A percentile compares a stretch with the other conserved stretches of the same genome.
phyloP scores from a whole-genome alignment of 2,888 invertebrate genomes.

The Nyleta sp. region DNA sequence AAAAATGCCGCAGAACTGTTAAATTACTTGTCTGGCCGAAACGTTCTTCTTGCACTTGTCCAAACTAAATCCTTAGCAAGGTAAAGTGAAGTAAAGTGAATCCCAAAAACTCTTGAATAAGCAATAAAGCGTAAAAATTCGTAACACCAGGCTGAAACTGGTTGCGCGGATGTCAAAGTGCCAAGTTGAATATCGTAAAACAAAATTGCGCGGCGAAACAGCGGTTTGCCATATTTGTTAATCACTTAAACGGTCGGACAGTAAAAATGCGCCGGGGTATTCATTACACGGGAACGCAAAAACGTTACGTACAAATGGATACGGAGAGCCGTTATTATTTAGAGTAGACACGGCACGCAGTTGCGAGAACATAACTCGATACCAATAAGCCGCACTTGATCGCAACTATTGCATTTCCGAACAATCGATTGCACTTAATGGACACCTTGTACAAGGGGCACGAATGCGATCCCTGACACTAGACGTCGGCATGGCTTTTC shows the following conservation, averaged over 20 bases:
- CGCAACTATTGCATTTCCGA: constrained; percentile 43
- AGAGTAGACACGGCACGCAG: constrained; percentile 39
- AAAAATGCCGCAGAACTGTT: too few species aligned
- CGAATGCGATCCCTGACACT: constrained; percentile 73
- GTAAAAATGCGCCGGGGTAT: constrained; percentile 16
- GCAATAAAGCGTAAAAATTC: too few species aligned
- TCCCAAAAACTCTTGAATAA: too few species aligned
- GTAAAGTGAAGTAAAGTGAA: too few species aligned
- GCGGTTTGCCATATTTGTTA: constrained; percentile 33
- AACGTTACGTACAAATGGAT: constrained; percentile 17
- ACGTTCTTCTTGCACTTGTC: too few species aligned
- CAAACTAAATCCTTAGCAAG: too few species aligned
- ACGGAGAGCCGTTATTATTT: constrained; percentile 40
- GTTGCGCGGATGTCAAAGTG: not conserved
- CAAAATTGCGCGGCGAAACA: constrained; percentile 5
- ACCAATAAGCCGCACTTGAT: constrained; percentile 42
- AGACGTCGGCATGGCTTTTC: constrained; percentile 65
- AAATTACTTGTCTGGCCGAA: too few species aligned
- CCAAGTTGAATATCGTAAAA: not conserved
- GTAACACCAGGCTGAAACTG: too few species aligned
- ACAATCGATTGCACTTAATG: constrained; percentile 58
- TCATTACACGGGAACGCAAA: constrained; percentile 14
- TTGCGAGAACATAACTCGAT: constrained; percentile 32
- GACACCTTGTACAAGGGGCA: constrained; percentile 69
- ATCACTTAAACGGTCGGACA: constrained; percentile 29